A percentile compares a stretch with the other conserved stretches of the same genome.
Evolutionary conservation across 2,797 vertebrate species (phyloP).

Genomic region (Anniella stebbinsi): DNA sequence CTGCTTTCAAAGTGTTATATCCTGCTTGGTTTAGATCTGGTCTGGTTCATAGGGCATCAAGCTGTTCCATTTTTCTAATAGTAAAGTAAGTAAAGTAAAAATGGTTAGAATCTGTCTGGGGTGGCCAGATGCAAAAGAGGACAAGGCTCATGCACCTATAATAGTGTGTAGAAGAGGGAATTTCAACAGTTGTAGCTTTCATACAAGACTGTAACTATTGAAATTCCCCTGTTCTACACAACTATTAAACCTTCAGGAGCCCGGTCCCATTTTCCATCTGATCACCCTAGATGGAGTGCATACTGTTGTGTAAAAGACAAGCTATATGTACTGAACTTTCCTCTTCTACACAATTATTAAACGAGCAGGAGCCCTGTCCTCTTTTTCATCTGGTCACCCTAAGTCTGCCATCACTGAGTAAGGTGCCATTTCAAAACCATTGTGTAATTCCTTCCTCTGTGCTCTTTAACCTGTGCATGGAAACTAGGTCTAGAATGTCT

Average conservation of each 20-base stretch:
- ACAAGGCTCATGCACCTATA: not conserved
- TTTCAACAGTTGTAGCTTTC: not conserved
- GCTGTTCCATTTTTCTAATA: not conserved
- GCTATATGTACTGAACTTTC: not conserved
- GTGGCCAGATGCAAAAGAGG: not conserved
- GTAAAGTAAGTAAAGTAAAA: too few species aligned
- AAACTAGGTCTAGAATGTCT: conserved; percentile 38
- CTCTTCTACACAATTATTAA: not conserved
- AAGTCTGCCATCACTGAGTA: not conserved
- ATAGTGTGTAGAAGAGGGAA: not conserved
- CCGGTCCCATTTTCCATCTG: not conserved
- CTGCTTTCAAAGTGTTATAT: too few species aligned
- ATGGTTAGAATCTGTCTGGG: not conserved
- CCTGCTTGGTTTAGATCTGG: not conserved
- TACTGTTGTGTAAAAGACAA: not conserved
- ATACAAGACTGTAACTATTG: not conserved
- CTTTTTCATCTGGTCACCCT: not conserved
- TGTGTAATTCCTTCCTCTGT: conserved; percentile 1
- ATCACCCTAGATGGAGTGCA: not conserved
- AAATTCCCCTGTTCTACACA: not conserved
- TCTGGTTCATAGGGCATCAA: not conserved
- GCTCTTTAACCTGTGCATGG: conserved; percentile 19
- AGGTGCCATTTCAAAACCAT: not conserved
- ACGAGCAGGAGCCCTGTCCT: not conserved
- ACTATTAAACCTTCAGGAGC: too few species aligned